Conservation (phyloP, 1,140 invertebrate genomes). For the Aphis craccivora region DNA sequence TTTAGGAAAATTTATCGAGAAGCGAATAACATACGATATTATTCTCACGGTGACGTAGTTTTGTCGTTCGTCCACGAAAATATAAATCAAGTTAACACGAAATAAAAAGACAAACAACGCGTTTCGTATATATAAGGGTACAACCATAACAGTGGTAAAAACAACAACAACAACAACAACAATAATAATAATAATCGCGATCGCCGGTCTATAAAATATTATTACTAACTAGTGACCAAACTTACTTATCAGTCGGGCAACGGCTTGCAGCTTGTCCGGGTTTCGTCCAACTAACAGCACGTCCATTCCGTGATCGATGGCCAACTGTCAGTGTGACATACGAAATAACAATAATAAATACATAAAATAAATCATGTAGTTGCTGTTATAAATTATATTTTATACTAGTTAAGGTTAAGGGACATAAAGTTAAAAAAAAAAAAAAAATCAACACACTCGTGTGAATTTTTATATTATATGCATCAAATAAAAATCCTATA, state of each 20-base stretch:
- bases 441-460: not conserved
- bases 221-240: not conserved
- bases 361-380: not conserved
- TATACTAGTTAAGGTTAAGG: not conserved
- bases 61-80: not conserved
- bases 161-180: not conserved
- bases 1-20: not conserved
- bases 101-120: not conserved
- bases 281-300: slow-evolving; percentile 33
- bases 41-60: not conserved
- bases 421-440: not conserved
- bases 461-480: not conserved
- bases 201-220: not conserved
- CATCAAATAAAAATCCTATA: not conserved
- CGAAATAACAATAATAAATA: not conserved
- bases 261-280: not conserved
- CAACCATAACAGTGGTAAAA: not conserved
- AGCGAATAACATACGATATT: not conserved
- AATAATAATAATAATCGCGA: not conserved
- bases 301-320: slow-evolving; percentile 27
- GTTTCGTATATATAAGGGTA: no score
- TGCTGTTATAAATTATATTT: not conserved
- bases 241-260: not conserved
- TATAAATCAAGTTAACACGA: not conserved
- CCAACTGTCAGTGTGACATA: not conserved